Percentiles rank a stretch among this genome's conserved stretches.
phyloP scores from a whole-genome alignment of 1,140 invertebrate genomes.

The Radopholus similis region DNA sequence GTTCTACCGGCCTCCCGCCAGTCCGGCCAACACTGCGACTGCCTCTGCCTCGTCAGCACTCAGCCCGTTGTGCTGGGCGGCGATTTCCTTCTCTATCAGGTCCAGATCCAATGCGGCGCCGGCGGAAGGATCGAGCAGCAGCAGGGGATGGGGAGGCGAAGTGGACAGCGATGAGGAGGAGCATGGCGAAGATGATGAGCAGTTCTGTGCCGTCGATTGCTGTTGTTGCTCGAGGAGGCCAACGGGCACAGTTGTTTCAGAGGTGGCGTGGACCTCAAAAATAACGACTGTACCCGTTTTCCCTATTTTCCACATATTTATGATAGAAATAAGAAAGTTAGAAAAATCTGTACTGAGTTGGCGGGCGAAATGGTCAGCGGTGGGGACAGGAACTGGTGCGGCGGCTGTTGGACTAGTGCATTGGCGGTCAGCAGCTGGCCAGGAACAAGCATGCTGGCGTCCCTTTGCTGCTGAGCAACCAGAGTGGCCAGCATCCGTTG shows the following conservation, averaged over 20 bases:
- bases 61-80: slow-evolving; percentile 11
- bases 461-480: neutral
- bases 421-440: no score
- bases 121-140: neutral
- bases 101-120: slow-evolving; percentile 1
- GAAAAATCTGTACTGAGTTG: neutral
- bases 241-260: no score
- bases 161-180: no score
- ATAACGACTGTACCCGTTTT: no score
- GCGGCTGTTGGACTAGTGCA: neutral
- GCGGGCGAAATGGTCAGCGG: neutral
- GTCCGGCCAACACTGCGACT: slow-evolving; percentile 10
- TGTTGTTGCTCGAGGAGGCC: neutral
- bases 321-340: neutral
- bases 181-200: neutral
- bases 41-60: slow-evolving; percentile 11
- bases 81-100: slow-evolving; percentile 17
- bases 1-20: neutral
- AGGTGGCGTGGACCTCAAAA: no score
- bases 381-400: neutral
- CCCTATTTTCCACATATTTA: no score
- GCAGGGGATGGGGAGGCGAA: neutral
- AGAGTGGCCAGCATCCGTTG: neutral
- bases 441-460: no score
- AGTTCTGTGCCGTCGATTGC: no score